Percentiles rank a stretch among this genome's conserved stretches.
Conservation (phyloP, 2,797 vertebrate genomes). For the Perodicticus potto region DNA sequence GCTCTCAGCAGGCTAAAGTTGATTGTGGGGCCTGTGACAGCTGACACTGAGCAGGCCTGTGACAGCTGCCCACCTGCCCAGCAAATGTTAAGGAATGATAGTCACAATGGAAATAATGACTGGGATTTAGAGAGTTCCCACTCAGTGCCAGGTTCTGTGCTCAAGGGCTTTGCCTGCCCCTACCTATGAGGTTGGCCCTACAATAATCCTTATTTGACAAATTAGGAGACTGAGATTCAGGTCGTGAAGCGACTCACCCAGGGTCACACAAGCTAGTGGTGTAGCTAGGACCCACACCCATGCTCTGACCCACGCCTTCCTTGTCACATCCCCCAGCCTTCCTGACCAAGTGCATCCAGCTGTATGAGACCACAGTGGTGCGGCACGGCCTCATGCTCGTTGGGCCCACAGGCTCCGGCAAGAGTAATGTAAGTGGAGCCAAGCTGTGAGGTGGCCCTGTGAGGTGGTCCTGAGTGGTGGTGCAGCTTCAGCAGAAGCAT, state of each 20-base stretch:
- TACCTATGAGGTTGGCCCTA: not conserved
- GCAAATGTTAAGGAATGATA: not conserved
- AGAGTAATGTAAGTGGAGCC: constrained; percentile 92
- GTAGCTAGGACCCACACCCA: not conserved
- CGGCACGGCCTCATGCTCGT: constrained; percentile 96
- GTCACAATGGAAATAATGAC: not conserved
- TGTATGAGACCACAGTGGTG: constrained; percentile 96
- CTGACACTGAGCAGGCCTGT: not conserved
- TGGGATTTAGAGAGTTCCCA: not conserved
- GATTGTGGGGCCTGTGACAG: not conserved
- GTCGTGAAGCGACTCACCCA: not conserved
- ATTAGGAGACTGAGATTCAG: not conserved
- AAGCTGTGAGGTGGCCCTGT: not conserved
- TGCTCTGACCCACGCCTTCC: not conserved
- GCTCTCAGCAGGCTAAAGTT: not conserved
- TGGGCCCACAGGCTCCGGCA: constrained; percentile 95
- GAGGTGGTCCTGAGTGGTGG: not conserved
- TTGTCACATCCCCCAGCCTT: constrained; percentile 88
- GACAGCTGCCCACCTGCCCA: not conserved
- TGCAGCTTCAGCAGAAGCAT: not conserved
- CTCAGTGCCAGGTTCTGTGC: not conserved
- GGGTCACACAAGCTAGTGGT: not conserved
- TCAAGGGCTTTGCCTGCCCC: not conserved
- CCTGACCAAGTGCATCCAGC: constrained; percentile 95
- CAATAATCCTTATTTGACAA: not conserved